These are phyloP conservation scores for Rapana venosa DNA, from an alignment of 2,888 invertebrate species.

Conservation along the genomic window DNA sequence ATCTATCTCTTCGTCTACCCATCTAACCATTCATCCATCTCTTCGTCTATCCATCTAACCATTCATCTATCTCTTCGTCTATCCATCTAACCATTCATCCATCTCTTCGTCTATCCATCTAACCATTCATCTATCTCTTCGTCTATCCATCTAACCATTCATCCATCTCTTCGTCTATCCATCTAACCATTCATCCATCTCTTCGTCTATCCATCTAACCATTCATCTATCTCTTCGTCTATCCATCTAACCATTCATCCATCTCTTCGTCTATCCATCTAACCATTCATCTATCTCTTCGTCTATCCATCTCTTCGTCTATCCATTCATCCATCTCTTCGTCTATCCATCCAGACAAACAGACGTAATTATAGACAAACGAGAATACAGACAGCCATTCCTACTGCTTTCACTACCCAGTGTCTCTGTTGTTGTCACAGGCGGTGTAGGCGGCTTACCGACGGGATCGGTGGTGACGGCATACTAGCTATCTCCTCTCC, in stretches of 20 bases:
- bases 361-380: neutral
- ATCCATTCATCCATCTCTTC: no score
- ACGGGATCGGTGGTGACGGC: constrained; percentile 12
- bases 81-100: neutral
- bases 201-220: neutral
- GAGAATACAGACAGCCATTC: neutral
- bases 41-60: neutral
- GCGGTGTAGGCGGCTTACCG: neutral
- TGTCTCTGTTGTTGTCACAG: no score
- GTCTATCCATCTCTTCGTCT: neutral
- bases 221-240: no score
- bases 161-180: no score
- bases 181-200: neutral
- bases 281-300: no score
- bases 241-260: neutral
- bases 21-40: neutral
- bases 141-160: neutral
- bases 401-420: no score
- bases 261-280: neutral
- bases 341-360: neutral
- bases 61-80: no score
- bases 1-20: no score
- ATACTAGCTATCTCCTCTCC: neutral
- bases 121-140: no score
- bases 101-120: neutral